Evolutionary conservation across 2,113 vertebrate species (phyloP).

Genomic region (Aphyosemion australe): DNA sequence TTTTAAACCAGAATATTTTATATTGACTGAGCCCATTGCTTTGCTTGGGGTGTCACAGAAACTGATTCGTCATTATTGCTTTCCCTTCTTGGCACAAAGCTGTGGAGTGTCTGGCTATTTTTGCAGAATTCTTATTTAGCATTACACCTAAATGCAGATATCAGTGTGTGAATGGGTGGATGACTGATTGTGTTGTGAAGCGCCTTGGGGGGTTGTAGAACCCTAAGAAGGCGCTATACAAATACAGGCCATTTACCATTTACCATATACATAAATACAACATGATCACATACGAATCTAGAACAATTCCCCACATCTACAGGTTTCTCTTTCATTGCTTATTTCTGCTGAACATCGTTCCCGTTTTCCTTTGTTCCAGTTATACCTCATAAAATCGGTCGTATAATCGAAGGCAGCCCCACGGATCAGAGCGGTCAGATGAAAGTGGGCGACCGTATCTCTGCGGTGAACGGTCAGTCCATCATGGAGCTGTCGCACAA

Average conservation of each 20-base stretch:
- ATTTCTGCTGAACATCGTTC: neutral
- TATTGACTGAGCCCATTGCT: neutral
- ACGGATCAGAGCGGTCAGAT: conserved; percentile 91
- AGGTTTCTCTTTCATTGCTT: too few species aligned
- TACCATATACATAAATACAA: too few species aligned
- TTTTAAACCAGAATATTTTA: neutral
- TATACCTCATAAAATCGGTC: conserved; percentile 98
- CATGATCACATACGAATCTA: too few species aligned
- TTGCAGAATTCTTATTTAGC: neutral
- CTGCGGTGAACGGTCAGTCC: conserved; percentile 90
- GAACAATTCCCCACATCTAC: too few species aligned
- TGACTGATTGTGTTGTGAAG: too few species aligned
- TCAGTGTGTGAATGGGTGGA: too few species aligned
- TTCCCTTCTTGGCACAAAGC: neutral
- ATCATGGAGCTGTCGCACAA: conserved; percentile 94
- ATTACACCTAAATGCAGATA: too few species aligned
- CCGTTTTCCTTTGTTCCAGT: conserved; percentile 73
- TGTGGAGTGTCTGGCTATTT: neutral
- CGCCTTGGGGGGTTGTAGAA: too few species aligned
- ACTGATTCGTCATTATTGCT: neutral
- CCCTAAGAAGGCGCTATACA: too few species aligned
- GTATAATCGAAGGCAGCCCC: conserved; percentile 94
- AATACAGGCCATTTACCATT: too few species aligned
- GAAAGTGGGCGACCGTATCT: conserved; percentile 95
- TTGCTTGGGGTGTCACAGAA: neutral